phyloP scores from a whole-genome alignment of 2,797 vertebrate species.

The Acipenser oxyrinchus region DNA sequence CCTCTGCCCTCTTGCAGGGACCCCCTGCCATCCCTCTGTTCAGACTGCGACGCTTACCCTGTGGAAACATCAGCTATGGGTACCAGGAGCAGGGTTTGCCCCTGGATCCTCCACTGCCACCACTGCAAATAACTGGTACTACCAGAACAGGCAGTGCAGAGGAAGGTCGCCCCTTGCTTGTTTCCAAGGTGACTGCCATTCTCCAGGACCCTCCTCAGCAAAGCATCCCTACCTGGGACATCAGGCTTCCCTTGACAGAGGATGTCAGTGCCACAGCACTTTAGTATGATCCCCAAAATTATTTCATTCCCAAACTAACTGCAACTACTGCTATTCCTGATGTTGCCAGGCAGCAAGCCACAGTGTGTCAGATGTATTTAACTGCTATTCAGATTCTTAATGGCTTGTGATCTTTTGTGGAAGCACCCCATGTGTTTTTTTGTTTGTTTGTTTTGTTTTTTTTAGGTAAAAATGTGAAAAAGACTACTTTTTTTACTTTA shows the following conservation, averaged over 20 bases:
- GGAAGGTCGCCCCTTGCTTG: conserved; percentile 68
- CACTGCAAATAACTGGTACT: too few relatives aligned
- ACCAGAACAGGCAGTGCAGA: conserved; percentile 40
- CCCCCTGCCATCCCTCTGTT: conserved; percentile 75
- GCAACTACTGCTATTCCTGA: too few relatives aligned
- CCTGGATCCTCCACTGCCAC: conserved; percentile 41
- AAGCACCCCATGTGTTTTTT: too few relatives aligned
- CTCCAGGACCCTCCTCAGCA: conserved; percentile 56
- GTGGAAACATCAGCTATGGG: conserved; percentile 88
- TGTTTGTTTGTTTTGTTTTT: too few relatives aligned
- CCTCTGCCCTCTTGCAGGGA: conserved; percentile 66
- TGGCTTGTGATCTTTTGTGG: too few relatives aligned
- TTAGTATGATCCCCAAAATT: conserved; percentile 34
- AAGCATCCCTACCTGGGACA: too few relatives aligned
- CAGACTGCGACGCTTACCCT: conserved; percentile 92
- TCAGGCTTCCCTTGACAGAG: conserved; percentile 62
- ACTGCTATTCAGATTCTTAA: too few relatives aligned
- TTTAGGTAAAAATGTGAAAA: too few relatives aligned
- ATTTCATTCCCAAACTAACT: too few relatives aligned
- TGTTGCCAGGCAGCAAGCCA: too few relatives aligned
- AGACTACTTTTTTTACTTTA: too few relatives aligned
- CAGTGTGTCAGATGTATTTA: too few relatives aligned
- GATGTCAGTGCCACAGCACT: conserved; percentile 68
- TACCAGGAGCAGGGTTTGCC: conserved; percentile 87
- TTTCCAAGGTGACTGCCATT: conserved; percentile 67